phyloP scores from a whole-genome alignment of 2,797 vertebrate genomes.

The Cirrhinus mrigala region DNA sequence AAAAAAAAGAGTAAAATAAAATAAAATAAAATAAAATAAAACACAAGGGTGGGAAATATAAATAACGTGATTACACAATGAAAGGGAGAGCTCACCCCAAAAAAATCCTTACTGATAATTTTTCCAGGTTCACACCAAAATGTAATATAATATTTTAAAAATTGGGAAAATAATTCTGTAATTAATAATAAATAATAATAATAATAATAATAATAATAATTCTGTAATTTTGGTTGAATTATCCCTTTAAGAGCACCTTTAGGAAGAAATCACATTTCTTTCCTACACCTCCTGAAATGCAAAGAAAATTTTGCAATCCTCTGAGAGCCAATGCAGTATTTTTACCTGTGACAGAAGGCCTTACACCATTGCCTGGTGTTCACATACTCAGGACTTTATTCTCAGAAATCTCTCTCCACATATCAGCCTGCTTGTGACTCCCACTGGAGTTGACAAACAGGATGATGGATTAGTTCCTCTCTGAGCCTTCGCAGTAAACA shows the following conservation, averaged over 20 bases:
- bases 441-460: constrained; percentile 52
- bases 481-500: constrained; percentile 56
- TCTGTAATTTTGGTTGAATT: neutral
- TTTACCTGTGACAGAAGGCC: constrained; percentile 12
- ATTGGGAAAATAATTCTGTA: neutral
- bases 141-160: too few relatives aligned
- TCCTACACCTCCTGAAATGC: constrained; percentile 2
- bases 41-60: too few relatives aligned
- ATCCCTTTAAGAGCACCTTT: neutral
- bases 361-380: constrained; percentile 1
- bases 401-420: constrained; percentile 34
- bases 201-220: too few relatives aligned
- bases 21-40: too few relatives aligned
- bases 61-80: too few relatives aligned
- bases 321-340: constrained; percentile 14
- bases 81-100: too few relatives aligned
- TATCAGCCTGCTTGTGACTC: constrained; percentile 46
- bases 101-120: too few relatives aligned
- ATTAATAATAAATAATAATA: too few relatives aligned
- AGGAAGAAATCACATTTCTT: neutral
- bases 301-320: constrained; percentile 34
- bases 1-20: too few relatives aligned
- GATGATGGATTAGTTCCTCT: constrained; percentile 57
- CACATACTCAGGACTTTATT: constrained; percentile 29
- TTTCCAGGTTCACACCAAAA: too few relatives aligned